Conservation (phyloP, 1,140 invertebrate genomes). For the Leptoteleia sp. region DNA sequence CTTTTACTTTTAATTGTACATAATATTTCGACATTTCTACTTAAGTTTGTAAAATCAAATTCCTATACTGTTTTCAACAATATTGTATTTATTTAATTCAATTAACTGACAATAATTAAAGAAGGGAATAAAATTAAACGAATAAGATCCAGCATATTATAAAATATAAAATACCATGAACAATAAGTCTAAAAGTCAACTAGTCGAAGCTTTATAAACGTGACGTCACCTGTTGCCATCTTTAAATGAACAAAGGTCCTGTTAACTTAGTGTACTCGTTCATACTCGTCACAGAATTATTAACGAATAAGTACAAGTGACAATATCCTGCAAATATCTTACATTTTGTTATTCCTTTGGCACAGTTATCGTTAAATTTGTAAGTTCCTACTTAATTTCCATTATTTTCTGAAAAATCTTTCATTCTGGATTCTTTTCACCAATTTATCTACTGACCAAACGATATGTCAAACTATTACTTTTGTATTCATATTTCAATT, state of each 20-base stretch:
- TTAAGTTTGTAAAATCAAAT: no score
- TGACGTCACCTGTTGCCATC: conserved; percentile 61
- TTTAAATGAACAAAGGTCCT: conserved; percentile 56
- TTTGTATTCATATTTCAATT: conserved; percentile 3
- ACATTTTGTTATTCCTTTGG: background rate
- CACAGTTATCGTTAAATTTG: background rate
- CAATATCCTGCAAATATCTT: conserved; percentile 5
- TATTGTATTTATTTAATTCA: no score
- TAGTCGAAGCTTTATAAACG: conserved; percentile 26
- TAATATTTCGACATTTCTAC: no score
- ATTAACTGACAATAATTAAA: no score
- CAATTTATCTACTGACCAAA: background rate
- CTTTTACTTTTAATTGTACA: no score
- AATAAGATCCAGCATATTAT: no score
- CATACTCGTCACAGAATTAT: conserved; percentile 31
- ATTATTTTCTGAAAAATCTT: background rate
- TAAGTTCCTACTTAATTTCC: conserved; percentile 7
- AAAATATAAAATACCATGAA: no score
- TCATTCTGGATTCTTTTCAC: background rate
- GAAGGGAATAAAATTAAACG: no score
- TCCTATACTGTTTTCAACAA: no score
- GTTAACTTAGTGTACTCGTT: background rate
- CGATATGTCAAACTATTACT: conserved; percentile 8
- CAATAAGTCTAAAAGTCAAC: no score
- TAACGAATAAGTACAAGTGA: conserved; percentile 30